Percentiles rank a stretch among this genome's conserved stretches.
Conservation (phyloP, 2,113 vertebrate species). For the Callipepla californica region DNA sequence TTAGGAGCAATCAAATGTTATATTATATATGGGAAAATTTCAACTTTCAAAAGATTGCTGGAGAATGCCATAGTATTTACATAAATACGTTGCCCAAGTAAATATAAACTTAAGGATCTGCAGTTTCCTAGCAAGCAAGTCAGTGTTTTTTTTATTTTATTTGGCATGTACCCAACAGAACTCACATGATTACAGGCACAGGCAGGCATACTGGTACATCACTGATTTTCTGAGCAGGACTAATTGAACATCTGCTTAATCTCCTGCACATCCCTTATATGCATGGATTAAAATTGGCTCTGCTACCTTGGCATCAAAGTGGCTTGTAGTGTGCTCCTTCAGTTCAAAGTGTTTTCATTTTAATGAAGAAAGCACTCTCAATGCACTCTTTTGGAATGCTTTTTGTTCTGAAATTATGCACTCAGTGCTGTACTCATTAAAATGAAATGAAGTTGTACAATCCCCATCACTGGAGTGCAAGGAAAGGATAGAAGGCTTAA, state of each 20-base stretch:
- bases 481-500: background rate
- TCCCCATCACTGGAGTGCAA: background rate
- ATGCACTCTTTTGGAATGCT: conserved; percentile 3
- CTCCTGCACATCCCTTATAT: background rate
- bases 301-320: conserved; percentile 39
- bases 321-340: conserved; percentile 17
- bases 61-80: background rate
- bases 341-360: conserved; percentile 44
- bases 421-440: conserved; percentile 16
- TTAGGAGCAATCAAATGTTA: background rate
- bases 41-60: background rate
- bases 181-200: background rate
- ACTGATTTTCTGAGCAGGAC: background rate
- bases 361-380: conserved; percentile 23
- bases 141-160: background rate
- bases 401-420: conserved; percentile 41
- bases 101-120: background rate
- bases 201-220: background rate
- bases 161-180: background rate
- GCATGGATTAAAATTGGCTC: conserved; percentile 25
- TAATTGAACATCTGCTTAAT: conserved; percentile 37
- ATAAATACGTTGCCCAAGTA: background rate
- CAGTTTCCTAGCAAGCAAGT: background rate
- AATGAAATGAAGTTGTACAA: conserved; percentile 28
- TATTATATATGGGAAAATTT: background rate